These are phyloP conservation scores for Porphyrio hochstetteri DNA, from an alignment of 2,113 vertebrate species.

Conservation along the genomic window DNA sequence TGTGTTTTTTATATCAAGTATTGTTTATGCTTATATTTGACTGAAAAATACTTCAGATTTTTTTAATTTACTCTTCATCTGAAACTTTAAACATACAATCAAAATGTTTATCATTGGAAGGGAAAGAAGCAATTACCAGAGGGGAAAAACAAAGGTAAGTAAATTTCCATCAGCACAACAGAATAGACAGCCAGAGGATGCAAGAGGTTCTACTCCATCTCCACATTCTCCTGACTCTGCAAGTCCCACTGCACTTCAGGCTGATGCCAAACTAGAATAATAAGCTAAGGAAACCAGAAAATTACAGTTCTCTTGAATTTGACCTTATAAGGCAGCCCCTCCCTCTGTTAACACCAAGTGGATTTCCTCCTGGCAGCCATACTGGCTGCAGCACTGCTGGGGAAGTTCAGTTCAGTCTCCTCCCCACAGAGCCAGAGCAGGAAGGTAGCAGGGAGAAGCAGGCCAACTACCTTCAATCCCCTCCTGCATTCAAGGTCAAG, in stretches of 20 bases:
- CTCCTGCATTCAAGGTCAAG: not conserved
- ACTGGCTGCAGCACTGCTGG: accelerated
- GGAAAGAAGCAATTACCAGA: not conserved
- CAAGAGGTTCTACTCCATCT: not conserved
- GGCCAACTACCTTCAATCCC: not conserved
- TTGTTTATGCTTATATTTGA: not conserved
- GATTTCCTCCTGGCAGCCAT: accelerated
- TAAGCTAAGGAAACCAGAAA: not conserved
- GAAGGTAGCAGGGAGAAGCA: not conserved
- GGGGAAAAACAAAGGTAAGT: not conserved
- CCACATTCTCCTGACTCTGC: accelerated
- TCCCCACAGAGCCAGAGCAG: not conserved
- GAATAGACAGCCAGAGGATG: not conserved
- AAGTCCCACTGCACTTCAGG: not conserved
- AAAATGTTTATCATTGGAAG: not conserved
- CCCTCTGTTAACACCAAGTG: accelerated
- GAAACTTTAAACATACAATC: not conserved
- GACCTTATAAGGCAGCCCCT: not conserved
- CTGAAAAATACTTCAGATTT: not conserved
- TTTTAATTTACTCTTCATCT: not conserved
- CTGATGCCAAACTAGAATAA: not conserved
- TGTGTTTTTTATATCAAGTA: not conserved
- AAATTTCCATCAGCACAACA: not conserved
- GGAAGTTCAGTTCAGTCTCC: not conserved
- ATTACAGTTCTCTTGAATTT: not conserved